Percentiles rank a stretch among this genome's conserved stretches.
phyloP scores from a whole-genome alignment of 30 jellyfish, hydroid and myxozoan genomes.

The Hydra vulgaris region DNA sequence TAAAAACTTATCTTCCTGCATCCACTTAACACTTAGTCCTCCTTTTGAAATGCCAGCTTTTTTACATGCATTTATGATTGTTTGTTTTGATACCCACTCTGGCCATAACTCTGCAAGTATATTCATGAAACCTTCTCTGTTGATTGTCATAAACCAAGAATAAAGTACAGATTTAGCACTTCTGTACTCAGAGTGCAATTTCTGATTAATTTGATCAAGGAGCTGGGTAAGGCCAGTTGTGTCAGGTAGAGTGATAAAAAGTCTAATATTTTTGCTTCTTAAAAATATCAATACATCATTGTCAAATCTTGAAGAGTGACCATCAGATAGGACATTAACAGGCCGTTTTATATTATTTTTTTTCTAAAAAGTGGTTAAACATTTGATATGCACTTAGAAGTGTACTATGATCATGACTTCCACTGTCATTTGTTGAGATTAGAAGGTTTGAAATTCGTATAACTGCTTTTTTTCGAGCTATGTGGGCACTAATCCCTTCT shows the following conservation, averaged over 20 bases:
- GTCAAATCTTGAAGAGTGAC: slow-evolving; percentile 26
- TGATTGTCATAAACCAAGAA: slow-evolving; percentile 1
- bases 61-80: slow-evolving; percentile 3
- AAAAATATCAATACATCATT: slow-evolving; percentile 5
- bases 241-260: neutral
- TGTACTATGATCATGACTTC: slow-evolving; percentile 7
- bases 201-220: slow-evolving; percentile 17
- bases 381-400: slow-evolving; percentile 9
- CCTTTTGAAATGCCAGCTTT: neutral
- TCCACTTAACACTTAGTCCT: slow-evolving; percentile 8
- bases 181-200: slow-evolving; percentile 8
- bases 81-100: neutral
- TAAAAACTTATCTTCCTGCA: slow-evolving; percentile 6
- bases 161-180: slow-evolving; percentile 1
- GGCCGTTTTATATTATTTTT: slow-evolving; percentile 11
- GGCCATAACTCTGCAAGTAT: neutral
- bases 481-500: too few species aligned
- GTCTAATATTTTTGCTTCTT: neutral
- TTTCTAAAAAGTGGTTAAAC: slow-evolving; percentile 4
- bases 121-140: slow-evolving; percentile 17
- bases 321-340: slow-evolving; percentile 15
- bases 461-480: too few species aligned
- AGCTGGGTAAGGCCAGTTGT: slow-evolving; percentile 23
- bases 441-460: too few species aligned
- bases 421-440: neutral